Percentiles rank a stretch among this genome's conserved stretches.
Conservation (phyloP, 2,888 invertebrate genomes). For the Caenorhabditis sp. region DNA sequence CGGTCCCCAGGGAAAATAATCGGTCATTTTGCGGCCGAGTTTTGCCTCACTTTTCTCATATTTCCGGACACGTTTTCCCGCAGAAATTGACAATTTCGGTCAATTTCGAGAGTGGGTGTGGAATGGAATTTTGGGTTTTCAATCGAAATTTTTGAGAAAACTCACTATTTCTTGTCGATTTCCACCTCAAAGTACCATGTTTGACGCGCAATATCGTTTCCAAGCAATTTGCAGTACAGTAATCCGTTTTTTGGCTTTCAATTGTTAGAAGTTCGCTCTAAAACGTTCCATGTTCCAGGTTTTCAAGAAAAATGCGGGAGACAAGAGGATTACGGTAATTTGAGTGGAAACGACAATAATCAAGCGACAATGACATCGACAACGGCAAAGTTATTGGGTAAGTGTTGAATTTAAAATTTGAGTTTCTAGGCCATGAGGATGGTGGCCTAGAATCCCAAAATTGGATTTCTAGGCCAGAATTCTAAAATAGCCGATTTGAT, state of each 20-base stretch:
- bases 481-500: not conserved
- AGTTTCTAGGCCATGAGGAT: not conserved
- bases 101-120: not conserved
- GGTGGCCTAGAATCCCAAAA: not conserved
- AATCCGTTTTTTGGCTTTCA: too few species aligned
- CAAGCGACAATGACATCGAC: constrained; percentile 37
- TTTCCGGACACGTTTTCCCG: not conserved
- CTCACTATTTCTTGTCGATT: too few species aligned
- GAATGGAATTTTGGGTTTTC: not conserved
- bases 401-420: constrained; percentile 6
- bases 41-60: constrained; percentile 2
- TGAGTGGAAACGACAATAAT: not conserved
- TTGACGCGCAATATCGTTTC: too few species aligned
- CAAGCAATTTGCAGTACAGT: not conserved
- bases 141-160: too few species aligned
- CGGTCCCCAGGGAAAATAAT: constrained; percentile 48
- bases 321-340: constrained; percentile 14
- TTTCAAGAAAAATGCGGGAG: constrained; percentile 37
- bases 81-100: too few species aligned
- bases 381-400: constrained; percentile 54
- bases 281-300: not conserved
- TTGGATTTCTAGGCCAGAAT: not conserved
- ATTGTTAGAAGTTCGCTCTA: too few species aligned
- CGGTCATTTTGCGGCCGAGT: constrained; percentile 28
- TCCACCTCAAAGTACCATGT: too few species aligned